Conservation (phyloP, 2,797 vertebrate species). For the Falco berigora region DNA sequence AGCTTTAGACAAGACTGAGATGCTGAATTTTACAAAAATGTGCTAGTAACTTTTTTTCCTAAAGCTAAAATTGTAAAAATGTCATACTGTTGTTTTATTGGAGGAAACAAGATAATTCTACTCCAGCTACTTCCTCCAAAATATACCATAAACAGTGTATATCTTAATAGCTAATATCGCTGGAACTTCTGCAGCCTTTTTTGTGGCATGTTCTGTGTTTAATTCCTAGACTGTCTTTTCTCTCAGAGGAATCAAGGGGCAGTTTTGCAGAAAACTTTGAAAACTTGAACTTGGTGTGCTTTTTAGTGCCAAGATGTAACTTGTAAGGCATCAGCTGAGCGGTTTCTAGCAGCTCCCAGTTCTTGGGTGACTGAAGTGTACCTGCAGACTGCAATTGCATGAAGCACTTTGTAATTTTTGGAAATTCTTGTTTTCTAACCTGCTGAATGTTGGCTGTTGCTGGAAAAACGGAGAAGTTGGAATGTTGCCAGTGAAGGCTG, state of each 20-base stretch:
- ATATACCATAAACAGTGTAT: neutral
- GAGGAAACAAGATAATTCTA: neutral
- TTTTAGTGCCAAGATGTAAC: neutral
- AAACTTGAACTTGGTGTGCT: rapidly evolving
- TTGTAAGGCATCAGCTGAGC: neutral
- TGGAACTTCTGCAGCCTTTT: neutral
- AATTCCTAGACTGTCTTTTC: neutral
- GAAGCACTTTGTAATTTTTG: rapidly evolving
- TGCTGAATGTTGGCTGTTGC: neutral
- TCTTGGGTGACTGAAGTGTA: neutral
- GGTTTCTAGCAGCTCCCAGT: neutral
- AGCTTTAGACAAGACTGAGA: neutral
- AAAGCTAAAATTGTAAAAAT: neutral
- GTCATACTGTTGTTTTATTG: neutral
- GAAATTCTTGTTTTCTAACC: neutral
- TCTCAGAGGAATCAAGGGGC: neutral
- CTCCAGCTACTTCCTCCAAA: neutral
- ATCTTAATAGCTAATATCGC: neutral
- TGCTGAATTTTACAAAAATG: neutral
- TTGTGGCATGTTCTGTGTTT: rapidly evolving
- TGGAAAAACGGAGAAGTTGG: neutral
- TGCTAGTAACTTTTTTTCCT: neutral
- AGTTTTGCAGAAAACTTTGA: neutral
- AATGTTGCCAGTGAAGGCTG: neutral
- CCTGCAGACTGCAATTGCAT: neutral